Evolutionary conservation across 2,113 vertebrate species (phyloP).

Genomic region (Salvelinus alpinus): DNA sequence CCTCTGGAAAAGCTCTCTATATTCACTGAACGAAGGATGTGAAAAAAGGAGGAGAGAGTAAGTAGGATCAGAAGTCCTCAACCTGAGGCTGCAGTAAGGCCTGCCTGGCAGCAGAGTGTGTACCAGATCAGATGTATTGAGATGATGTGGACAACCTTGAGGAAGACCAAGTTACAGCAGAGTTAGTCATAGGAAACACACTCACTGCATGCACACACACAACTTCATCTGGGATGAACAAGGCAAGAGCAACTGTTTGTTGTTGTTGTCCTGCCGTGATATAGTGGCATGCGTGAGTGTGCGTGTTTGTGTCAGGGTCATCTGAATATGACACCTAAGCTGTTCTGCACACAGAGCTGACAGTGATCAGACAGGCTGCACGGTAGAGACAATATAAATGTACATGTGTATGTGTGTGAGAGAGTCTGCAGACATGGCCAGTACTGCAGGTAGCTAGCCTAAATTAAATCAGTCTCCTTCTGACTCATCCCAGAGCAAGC

Average conservation of each 20-base stretch:
- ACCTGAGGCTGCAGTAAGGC: neutral
- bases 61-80: neutral
- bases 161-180: neutral
- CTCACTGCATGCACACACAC: too few species aligned
- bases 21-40: neutral
- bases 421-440: too few species aligned
- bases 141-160: neutral
- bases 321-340: too few species aligned
- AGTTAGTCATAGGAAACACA: neutral
- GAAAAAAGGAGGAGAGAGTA: conserved; percentile 20
- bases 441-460: too few species aligned
- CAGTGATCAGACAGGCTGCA: too few species aligned
- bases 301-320: neutral
- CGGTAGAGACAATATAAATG: neutral
- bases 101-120: conserved; percentile 1
- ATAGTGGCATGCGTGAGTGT: conserved; percentile 8
- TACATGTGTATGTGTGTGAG: too few species aligned
- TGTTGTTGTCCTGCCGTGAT: conserved; percentile 27
- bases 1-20: neutral
- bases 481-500: too few species aligned
- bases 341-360: too few species aligned
- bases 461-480: too few species aligned
- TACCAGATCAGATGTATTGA: conserved; percentile 1
- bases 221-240: conserved; percentile 7
- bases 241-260: conserved; percentile 2